Evolutionary conservation across 2,797 vertebrate species (phyloP).

Genomic region (Phataginus tricuspis): DNA sequence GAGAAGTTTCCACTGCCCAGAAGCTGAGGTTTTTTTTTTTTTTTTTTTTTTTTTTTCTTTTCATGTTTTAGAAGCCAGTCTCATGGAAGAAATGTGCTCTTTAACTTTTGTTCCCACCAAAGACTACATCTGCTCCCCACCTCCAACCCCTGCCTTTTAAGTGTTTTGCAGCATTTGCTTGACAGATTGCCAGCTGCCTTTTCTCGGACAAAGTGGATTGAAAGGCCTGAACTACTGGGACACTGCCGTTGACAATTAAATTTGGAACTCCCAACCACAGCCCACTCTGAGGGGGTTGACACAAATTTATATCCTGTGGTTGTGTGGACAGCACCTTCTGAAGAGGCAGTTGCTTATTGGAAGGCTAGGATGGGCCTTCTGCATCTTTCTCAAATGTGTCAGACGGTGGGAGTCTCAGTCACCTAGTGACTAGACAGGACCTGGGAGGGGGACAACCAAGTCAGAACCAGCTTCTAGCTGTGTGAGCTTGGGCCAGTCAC

Average conservation of each 20-base stretch:
- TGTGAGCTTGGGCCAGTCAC: neutral
- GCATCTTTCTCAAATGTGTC: neutral
- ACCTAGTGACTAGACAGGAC: neutral
- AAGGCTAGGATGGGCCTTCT: conserved; percentile 25
- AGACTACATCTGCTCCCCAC: neutral
- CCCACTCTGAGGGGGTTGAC: conserved; percentile 61
- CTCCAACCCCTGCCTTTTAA: neutral
- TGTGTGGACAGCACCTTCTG: conserved; percentile 58
- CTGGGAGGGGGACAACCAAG: neutral
- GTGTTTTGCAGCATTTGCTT: neutral
- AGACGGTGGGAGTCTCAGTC: neutral
- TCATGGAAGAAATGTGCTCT: conserved; percentile 47
- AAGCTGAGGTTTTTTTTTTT: neutral
- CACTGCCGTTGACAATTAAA: conserved; percentile 56
- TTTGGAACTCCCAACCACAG: conserved; percentile 55
- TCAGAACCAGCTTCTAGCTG: neutral
- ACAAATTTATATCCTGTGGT: conserved; percentile 49
- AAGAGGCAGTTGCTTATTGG: conserved; percentile 51
- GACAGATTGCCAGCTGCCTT: conserved; percentile 3
- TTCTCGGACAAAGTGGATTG: conserved; percentile 39
- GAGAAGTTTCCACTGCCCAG: neutral
- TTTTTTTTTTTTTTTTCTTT: neutral
- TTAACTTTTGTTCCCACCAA: neutral
- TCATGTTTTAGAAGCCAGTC: conserved; percentile 17
- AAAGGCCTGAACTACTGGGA: conserved; percentile 55